These are phyloP conservation scores for Chymomyza amoena DNA, from an alignment of 2,888 invertebrate species.

Conservation along the genomic window DNA sequence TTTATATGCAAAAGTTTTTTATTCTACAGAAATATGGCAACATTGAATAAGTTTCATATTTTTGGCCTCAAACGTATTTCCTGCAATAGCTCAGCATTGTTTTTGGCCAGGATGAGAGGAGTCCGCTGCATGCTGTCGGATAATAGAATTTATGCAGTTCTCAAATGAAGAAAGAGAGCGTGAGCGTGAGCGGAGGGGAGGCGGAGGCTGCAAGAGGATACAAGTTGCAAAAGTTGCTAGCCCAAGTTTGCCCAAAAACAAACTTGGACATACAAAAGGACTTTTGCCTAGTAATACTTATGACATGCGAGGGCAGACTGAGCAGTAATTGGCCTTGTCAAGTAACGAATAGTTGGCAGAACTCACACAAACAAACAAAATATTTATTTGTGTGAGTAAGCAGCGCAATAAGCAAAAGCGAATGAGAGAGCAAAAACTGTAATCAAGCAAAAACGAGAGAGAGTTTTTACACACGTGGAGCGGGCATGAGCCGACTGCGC, in stretches of 20 bases:
- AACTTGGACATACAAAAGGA: not conserved
- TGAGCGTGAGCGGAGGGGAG: too few species aligned
- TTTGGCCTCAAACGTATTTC: not conserved
- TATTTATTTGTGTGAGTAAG: too few species aligned
- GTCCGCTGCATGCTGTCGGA: not conserved
- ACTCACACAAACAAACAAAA: too few species aligned
- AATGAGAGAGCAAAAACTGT: too few species aligned
- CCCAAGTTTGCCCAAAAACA: not conserved
- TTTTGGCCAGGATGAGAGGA: not conserved
- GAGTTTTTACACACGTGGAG: too few species aligned
- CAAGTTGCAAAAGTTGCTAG: not conserved
- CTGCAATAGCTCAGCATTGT: not conserved
- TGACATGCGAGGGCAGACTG: not conserved
- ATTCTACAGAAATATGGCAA: not conserved
- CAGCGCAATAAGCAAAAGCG: too few species aligned
- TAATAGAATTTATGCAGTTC: not conserved
- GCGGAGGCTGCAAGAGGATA: not conserved
- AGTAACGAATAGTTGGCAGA: too few species aligned
- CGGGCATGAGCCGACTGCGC: too few species aligned
- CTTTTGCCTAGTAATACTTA: not conserved
- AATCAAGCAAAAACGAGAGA: too few species aligned
- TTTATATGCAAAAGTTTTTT: constrained; percentile 3
- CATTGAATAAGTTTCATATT: not conserved
- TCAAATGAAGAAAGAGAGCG: not conserved
- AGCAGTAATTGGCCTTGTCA: not conserved